Base-by-base conservation (phyloP, 2,113 vertebrate species). In the Pipa parva region DNA sequence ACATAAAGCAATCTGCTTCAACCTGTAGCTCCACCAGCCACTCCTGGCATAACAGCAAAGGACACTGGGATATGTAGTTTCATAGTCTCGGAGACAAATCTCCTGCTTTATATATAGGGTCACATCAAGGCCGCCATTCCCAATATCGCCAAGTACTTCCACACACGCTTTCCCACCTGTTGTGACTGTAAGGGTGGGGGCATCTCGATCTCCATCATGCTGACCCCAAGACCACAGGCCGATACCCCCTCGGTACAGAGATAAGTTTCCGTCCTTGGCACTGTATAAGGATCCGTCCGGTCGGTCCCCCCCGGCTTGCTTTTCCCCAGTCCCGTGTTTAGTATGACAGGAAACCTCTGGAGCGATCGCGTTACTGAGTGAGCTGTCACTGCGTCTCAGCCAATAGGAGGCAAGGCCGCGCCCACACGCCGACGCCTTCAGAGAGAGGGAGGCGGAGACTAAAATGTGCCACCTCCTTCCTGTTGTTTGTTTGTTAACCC, bases 191-290 rank as follows among this genome's bases (percentile, higher is more conserved):
- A 76, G 42, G 79, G 77, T 74, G 78, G 76, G 37, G 77, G 78
- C 74, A 80, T 64, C 78, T 85, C 85, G 69, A 83, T 80, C 63
- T 88, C 87, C 84, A 87, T 87, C 80, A 82, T 86, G 76, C 36
- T 77, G 42, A 58, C 18, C 24, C 58, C 25, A 13, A 76, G 2
- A 42, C 57, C 48, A 57, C 42, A 56, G 65, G 29, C 46, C 25
- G 58, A 57, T 60, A 11, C 28, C 17, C 42, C 46, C 46, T 59
- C 22, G 5, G n/a, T 36, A 45, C 42, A 24, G 46, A 48, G 29
- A 29, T 58, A 8, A 29, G 42, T 6, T 59, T 59, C 28, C 11
- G 24, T 31, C 13, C 45, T 42, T 48, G 28, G 18, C 27, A 33
- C 20, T 36, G 10, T 17, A 17, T n/a, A 42, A 13, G 29, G 33